Evolutionary conservation across 2,113 vertebrate species (phyloP).

Genomic region (Megalops atlanticus): DNA sequence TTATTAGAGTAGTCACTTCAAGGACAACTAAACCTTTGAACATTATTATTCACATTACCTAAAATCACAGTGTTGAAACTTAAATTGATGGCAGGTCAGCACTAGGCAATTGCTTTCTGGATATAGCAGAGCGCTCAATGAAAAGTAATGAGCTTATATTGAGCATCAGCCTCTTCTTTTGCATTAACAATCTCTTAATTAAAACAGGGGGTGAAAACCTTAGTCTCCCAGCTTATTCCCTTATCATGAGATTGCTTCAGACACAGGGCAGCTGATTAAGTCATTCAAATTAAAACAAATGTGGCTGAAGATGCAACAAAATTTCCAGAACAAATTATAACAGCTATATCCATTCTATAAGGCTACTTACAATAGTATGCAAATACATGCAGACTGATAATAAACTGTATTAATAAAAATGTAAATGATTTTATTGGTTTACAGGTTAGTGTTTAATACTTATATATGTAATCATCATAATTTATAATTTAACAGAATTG

Average conservation of each 20-base stretch:
- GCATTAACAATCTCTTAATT: slow-evolving; percentile 28
- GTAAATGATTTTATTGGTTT: too few species aligned
- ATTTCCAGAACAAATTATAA: neutral
- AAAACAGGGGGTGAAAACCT: neutral
- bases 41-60: slow-evolving; percentile 12
- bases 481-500: neutral
- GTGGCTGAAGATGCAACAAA: neutral
- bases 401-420: too few species aligned
- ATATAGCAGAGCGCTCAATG: neutral
- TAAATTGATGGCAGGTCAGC: slow-evolving; percentile 17
- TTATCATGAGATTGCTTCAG: slow-evolving; percentile 18
- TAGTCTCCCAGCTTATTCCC: slow-evolving; percentile 6
- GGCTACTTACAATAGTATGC: neutral
- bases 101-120: slow-evolving; percentile 21
- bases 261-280: slow-evolving; percentile 9
- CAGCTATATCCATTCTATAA: neutral
- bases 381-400: neutral
- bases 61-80: slow-evolving; percentile 9
- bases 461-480: too few species aligned
- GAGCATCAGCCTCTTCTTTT: neutral
- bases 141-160: slow-evolving; percentile 29
- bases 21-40: slow-evolving; percentile 9
- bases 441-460: too few species aligned
- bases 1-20: slow-evolving; percentile 6
- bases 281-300: neutral